Conservation (phyloP, 2,797 vertebrate genomes). For the Falco columbarius region DNA sequence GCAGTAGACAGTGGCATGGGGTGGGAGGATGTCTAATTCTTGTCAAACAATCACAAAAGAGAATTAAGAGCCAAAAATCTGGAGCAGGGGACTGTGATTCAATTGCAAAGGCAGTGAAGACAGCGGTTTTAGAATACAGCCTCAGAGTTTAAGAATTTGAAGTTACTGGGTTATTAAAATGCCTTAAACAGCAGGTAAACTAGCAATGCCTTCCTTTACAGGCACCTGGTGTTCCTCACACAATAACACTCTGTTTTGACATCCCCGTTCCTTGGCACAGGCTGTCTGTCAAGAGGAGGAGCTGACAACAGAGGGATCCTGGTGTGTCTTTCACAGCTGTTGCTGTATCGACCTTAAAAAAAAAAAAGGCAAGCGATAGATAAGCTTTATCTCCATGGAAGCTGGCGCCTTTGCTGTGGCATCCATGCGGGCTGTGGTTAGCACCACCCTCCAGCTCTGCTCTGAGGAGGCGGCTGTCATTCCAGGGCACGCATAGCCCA, state of each 20-base stretch:
- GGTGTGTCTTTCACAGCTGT: neutral
- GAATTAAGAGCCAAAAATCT: conserved; percentile 12
- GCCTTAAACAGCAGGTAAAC: conserved; percentile 51
- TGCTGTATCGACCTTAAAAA: neutral
- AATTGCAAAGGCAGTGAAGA: neutral
- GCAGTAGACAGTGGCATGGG: neutral
- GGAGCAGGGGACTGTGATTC: neutral
- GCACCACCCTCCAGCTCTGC: neutral
- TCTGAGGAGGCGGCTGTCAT: neutral
- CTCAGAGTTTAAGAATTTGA: conserved; percentile 40
- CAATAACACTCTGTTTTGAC: conserved; percentile 20
- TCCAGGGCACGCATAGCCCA: neutral
- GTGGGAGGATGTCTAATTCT: neutral
- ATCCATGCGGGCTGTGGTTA: neutral
- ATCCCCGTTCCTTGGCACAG: neutral
- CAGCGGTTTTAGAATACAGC: neutral
- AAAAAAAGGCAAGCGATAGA: neutral
- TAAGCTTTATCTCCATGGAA: neutral
- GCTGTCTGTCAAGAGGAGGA: conserved; percentile 28
- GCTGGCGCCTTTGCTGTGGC: neutral
- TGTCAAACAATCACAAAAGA: conserved; percentile 22
- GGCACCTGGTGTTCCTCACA: conserved; percentile 23
- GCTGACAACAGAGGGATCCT: neutral
- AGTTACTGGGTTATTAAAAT: conserved; percentile 32
- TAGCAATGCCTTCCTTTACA: conserved; percentile 17